Evolutionary conservation across 2,113 vertebrate species (phyloP).

Genomic region (Chrysochloris asiatica): DNA sequence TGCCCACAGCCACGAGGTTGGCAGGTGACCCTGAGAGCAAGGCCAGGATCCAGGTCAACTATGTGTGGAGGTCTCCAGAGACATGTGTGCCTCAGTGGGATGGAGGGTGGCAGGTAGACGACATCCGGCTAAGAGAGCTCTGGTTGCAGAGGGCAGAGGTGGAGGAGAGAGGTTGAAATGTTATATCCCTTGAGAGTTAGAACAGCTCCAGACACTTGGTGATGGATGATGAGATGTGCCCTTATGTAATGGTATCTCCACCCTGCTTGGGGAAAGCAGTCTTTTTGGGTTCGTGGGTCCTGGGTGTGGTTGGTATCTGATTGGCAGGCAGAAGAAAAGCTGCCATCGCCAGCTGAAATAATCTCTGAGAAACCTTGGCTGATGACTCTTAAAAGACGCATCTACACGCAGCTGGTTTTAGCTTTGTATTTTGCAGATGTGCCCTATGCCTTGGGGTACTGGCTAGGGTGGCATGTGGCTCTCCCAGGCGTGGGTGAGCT

Average conservation of each 20-base stretch:
- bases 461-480: background rate
- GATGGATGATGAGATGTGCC: background rate
- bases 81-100: background rate
- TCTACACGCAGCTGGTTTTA: background rate
- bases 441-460: background rate
- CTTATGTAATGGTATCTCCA: conserved; percentile 37
- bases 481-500: background rate
- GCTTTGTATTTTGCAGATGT: background rate
- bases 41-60: background rate
- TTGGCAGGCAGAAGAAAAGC: conserved; percentile 9
- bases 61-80: background rate
- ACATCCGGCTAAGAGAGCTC: background rate
- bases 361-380: background rate
- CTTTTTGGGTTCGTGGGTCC: background rate
- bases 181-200: background rate
- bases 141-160: background rate
- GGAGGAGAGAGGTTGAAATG: background rate
- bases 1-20: no score
- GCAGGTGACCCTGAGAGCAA: background rate
- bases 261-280: conserved; percentile 11
- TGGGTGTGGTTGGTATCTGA: conserved; percentile 11
- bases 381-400: background rate
- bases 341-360: background rate
- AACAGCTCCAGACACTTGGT: background rate
- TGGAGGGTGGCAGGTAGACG: background rate